phyloP scores from a whole-genome alignment of 2,113 vertebrate genomes.

The Lasiurus borealis region DNA sequence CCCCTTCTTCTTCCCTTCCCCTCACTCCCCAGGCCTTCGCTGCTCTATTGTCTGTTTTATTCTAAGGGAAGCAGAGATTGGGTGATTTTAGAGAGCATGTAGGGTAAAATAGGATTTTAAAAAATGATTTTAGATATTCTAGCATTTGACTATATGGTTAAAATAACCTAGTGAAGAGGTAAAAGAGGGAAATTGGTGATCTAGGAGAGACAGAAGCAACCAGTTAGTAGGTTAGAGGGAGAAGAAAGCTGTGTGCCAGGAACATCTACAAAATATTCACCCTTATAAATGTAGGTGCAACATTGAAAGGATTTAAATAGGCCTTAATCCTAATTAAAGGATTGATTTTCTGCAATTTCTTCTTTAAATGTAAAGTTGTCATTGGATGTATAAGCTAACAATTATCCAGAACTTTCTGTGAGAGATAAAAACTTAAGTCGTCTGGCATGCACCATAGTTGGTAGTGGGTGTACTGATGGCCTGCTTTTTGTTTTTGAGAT shows the following conservation, averaged over 20 bases:
- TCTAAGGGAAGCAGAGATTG: background rate
- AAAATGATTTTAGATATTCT: background rate
- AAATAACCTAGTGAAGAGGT: background rate
- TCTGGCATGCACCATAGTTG: background rate
- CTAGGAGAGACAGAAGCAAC: background rate
- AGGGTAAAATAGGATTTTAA: background rate
- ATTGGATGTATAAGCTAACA: background rate
- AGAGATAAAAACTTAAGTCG: background rate
- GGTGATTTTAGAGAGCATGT: background rate
- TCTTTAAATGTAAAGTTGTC: background rate
- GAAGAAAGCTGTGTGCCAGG: background rate
- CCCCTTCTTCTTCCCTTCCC: too few relatives aligned
- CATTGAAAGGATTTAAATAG: background rate
- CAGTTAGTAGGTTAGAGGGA: background rate
- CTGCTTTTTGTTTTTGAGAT: background rate
- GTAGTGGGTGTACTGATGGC: too few relatives aligned
- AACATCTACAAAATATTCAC: background rate
- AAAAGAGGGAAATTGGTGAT: background rate
- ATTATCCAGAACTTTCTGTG: slow-evolving; percentile 32
- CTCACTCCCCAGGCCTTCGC: too few relatives aligned
- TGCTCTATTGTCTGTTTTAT: too few relatives aligned
- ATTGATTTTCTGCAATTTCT: background rate
- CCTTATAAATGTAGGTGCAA: background rate
- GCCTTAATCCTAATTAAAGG: background rate
- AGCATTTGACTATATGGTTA: background rate